Evolutionary conservation across 2,113 vertebrate species (phyloP), one percentile per base, ranked within the genome.

Genomic region (Heloderma charlesbogerti): DNA sequence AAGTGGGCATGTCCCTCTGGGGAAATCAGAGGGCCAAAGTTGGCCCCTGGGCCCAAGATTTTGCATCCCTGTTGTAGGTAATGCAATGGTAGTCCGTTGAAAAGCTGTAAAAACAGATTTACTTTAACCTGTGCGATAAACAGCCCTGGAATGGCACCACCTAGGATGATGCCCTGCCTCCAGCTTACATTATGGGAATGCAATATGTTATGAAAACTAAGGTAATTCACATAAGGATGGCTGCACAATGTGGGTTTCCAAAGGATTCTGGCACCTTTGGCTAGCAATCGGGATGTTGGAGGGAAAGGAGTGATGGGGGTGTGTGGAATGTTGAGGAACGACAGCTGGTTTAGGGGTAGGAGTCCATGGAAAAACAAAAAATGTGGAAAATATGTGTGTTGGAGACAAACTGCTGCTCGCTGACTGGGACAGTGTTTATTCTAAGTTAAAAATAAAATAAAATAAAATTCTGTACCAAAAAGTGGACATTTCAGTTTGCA

Each of bases 41-140:
- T 51, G 60, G 16, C 60, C 60, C 60, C 60, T 20, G 18, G 10
- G 16, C 20, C 16, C 22, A 18, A 20, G 60, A 3, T 63, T 63
- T 63, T 63, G 60, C 16, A 63, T 63, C 20, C 18, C 60, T 63
- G 60, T 63, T 22, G 16, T 20, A 63, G 60, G 94, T 92, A 94
- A 96, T 96, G 96, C 96, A 91, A 95, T 22, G 20, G 60, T 22
- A 96, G 94, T 84, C 91, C 91, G 89, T 85, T 66, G 83, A 78
- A 92, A 43, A 51, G 4, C 29, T 67, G 37, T 54, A 89, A 75
- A 83, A 6, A 81, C 27, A n/a, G 67, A 63, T 6, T 60, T 89
- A 51, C 69, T 93, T 93, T 86, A 92, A 88, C 85, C 77, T 43
- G 86, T 89, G 90, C 91, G 94, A 80, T 83, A 86, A 83, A 31